These are phyloP conservation scores for Tetragnatha montana DNA, from an alignment of 2,888 invertebrate species.

Conservation along the genomic window DNA sequence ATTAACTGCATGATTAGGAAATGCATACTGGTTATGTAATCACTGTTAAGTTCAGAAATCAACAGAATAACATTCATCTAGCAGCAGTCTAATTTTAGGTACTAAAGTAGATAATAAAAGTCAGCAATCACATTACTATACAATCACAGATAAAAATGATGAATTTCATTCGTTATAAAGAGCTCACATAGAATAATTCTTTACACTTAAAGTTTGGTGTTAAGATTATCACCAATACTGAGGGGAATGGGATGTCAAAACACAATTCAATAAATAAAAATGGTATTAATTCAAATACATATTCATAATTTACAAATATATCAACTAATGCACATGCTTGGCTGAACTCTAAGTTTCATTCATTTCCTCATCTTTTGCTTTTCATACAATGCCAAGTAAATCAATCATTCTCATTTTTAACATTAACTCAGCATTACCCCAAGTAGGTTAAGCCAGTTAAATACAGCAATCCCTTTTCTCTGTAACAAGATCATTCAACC, in stretches of 20 bases:
- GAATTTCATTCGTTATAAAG: conserved; percentile 16
- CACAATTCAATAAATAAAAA: conserved; percentile 47
- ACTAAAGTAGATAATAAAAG: conserved; percentile 39
- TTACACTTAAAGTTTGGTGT: conserved; percentile 21
- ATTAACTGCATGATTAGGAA: conserved; percentile 37
- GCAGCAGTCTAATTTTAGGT: conserved; percentile 32
- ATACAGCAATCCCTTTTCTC: conserved; percentile 22
- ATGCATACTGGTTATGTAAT: conserved; percentile 29
- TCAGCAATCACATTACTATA: conserved; percentile 50
- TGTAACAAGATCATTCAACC: conserved; percentile 38
- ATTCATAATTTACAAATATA: conserved; percentile 43
- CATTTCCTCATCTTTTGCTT: conserved; percentile 28
- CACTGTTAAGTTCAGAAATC: conserved; percentile 23
- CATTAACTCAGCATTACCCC: conserved; percentile 5
- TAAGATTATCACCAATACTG: conserved; percentile 33
- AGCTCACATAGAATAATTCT: conserved; percentile 19
- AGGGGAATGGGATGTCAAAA: conserved; percentile 40
- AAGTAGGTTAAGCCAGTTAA: background rate
- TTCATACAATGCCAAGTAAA: conserved; percentile 6
- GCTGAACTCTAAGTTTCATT: conserved; percentile 46
- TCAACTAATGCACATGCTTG: conserved; percentile 44
- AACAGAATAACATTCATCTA: conserved; percentile 23
- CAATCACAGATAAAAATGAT: conserved; percentile 58
- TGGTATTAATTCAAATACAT: conserved; percentile 42
- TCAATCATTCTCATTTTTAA: conserved; percentile 7